Base-by-base conservation (phyloP, 2,113 vertebrate species). In the Oreotrochilus melanogaster region DNA sequence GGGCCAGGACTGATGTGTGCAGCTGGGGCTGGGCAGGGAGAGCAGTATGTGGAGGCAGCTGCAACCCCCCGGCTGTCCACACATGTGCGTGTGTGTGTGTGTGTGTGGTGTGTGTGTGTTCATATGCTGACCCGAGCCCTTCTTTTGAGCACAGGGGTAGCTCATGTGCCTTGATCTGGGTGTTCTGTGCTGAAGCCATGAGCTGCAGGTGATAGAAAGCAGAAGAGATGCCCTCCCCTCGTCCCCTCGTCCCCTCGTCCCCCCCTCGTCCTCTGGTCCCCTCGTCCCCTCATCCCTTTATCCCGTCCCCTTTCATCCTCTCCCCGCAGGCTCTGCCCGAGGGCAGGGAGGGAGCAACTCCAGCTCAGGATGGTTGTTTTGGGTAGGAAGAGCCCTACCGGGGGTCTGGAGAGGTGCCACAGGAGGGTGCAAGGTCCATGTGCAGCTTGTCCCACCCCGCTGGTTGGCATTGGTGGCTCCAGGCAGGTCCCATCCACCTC, bases 1-100 rank as follows among this genome's bases (percentile, higher is more conserved):
- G 23, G 60, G 67, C 48, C 28, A 33, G 37, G 21, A 13, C 0
- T 0, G 0, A 10, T 18, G 75, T 27, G 43, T 25, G 56, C 1
- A 6, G 43, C 75, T 28, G 62, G 47, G n/a, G 74, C 58, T 2
- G 4, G 45, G 53, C 69, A 23, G 13, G 73, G 69, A 17, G 48
- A 42, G 75, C 48, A 19, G 45, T n/a, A 3, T 1, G 6, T 13
- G 61, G 28, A 51, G 50, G 73, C 53, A 66, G 39, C 31, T 17
- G 30, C 75, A 19, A 43, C 3, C 53, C 7, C 13, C 53, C 45
- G 14, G 15, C 50, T 42, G 42, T 35, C 14, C n/a, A 57, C 47
- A 39, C 33, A 3, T 4, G 1, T 27, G 64, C 48, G 22, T 10
- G 0, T 8, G 54, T 25, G 75, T 17, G 23, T 2, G 7, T 42